Conservation (phyloP, 1,140 invertebrate species). For the Cepaea nemoralis region DNA sequence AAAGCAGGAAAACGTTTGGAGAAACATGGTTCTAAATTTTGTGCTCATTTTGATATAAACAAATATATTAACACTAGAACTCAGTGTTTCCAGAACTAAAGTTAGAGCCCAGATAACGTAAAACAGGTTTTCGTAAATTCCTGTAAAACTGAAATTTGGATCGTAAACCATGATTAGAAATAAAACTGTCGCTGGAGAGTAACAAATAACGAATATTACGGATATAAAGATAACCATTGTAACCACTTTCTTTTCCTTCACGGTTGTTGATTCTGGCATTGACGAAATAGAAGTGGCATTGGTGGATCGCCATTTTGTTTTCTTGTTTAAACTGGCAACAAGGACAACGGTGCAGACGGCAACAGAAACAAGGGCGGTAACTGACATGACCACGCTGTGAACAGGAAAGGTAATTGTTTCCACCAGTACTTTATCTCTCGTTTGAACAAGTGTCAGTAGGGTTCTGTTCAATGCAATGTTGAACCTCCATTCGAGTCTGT, state of each 20-base stretch:
- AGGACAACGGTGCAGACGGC: background rate
- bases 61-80: background rate
- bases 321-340: background rate
- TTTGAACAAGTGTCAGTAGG: background rate
- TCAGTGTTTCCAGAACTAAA: background rate
- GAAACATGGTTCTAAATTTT: background rate
- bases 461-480: background rate
- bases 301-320: background rate
- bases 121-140: background rate
- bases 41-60: background rate
- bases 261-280: background rate
- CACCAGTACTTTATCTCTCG: background rate
- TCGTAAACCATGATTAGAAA: background rate
- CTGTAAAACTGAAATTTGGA: background rate
- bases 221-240: slow-evolving; percentile 5
- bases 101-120: background rate
- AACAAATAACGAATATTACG: slow-evolving; percentile 1
- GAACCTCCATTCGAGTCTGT: background rate
- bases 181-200: background rate
- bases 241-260: background rate
- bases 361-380: background rate
- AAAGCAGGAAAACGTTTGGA: too few species aligned
- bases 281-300: background rate
- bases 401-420: background rate
- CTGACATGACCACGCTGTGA: background rate